Percentiles rank a stretch among this genome's conserved stretches.
Evolutionary conservation across 2,888 invertebrate species (phyloP).

Genomic region (Cryptus armator): DNA sequence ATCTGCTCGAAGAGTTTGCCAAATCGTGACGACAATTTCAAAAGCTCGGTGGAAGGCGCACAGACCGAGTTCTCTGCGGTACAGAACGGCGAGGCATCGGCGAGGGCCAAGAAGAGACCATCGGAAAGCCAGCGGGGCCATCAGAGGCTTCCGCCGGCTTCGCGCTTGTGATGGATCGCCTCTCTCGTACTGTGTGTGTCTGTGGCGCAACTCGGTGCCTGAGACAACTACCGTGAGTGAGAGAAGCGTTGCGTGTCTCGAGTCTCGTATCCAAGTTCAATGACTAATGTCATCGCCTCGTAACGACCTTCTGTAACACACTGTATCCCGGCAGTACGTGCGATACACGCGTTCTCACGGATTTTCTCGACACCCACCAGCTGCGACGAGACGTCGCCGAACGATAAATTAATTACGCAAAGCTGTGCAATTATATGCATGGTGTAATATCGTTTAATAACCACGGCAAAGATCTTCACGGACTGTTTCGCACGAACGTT

Average conservation of each 20-base stretch:
- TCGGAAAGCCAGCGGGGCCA: background rate
- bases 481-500: constrained; percentile 15
- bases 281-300: constrained; percentile 62
- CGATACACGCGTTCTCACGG: background rate
- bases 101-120: background rate
- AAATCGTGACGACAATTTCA: constrained; percentile 61
- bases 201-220: no score
- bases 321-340: background rate
- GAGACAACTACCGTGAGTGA: constrained; percentile 1
- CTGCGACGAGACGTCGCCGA: constrained; percentile 43
- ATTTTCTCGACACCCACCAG: constrained; percentile 16
- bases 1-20: constrained; percentile 53
- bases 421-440: constrained; percentile 41
- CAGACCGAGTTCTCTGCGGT: background rate
- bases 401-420: constrained; percentile 51
- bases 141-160: constrained; percentile 1
- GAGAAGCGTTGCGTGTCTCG: constrained; percentile 5
- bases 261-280: constrained; percentile 59
- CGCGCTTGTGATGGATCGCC: constrained; percentile 8
- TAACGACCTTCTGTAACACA: background rate
- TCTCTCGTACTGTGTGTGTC: background rate
- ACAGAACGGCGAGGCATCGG: background rate
- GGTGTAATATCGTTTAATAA: constrained; percentile 21
- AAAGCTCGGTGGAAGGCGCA: constrained; percentile 11
- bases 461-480: background rate